A percentile compares a stretch with the other conserved stretches of the same genome.
phyloP scores from a whole-genome alignment of 2,888 invertebrate genomes.

The Yponomeuta cagnagella region DNA sequence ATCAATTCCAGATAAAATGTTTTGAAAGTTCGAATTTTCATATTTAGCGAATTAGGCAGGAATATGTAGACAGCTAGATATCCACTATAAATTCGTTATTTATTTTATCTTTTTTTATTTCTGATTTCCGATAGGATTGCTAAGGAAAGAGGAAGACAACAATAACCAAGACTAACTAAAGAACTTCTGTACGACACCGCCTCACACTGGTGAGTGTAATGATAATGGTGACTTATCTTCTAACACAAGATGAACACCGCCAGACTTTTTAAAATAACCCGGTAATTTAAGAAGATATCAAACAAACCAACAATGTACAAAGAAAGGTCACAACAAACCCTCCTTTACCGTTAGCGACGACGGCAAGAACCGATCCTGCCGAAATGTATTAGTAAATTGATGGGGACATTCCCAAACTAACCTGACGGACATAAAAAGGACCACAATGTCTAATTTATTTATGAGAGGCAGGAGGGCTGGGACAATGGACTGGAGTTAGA shows the following conservation, averaged over 20 bases:
- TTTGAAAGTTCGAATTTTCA: no score
- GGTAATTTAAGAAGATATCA: not conserved
- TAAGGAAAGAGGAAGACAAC: no score
- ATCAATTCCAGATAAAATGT: no score
- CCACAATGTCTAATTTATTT: slow-evolving; percentile 60
- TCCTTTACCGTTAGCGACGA: slow-evolving; percentile 13
- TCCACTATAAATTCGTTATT: no score
- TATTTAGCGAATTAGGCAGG: no score
- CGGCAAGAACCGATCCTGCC: slow-evolving; percentile 31
- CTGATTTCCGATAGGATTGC: no score
- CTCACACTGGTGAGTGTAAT: no score
- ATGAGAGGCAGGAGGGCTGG: slow-evolving; percentile 52
- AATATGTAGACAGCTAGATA: no score
- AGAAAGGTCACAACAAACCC: slow-evolving; percentile 4
- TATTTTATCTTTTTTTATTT: no score
- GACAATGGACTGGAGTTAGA: slow-evolving; percentile 44
- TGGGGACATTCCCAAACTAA: slow-evolving; percentile 55
- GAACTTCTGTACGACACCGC: no score
- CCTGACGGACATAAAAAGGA: slow-evolving; percentile 53
- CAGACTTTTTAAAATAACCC: not conserved
- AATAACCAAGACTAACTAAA: no score
- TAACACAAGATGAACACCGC: not conserved
- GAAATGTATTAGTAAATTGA: slow-evolving; percentile 68
- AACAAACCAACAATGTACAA: slow-evolving; percentile 4
- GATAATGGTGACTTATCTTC: no score